Conservation (phyloP, 2,888 invertebrate species). For the Zhuqinia jingwanae region DNA sequence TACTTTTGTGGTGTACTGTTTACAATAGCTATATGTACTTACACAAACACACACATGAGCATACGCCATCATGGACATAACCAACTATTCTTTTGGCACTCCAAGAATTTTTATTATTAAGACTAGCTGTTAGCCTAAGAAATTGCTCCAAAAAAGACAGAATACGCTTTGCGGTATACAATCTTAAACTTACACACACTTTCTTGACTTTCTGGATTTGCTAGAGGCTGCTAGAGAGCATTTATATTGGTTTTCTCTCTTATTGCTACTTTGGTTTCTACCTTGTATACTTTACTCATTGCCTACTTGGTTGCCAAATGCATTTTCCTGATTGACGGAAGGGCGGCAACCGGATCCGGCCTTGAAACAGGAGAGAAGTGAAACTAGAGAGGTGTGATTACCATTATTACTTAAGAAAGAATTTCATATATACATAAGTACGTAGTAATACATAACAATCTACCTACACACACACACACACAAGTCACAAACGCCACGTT, state of each 20-base stretch:
- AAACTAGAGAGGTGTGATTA: constrained; percentile 50
- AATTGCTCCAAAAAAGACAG: neutral
- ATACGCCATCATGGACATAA: too few relatives aligned
- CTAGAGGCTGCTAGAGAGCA: neutral
- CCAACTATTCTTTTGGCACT: neutral
- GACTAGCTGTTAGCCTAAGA: constrained; percentile 46
- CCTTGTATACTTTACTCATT: neutral
- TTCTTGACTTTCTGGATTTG: neutral
- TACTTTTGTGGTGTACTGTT: neutral
- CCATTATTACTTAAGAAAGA: constrained; percentile 47
- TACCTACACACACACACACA: neutral
- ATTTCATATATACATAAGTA: neutral
- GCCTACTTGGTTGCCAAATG: constrained; percentile 65
- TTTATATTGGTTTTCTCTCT: too few relatives aligned
- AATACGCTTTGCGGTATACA: neutral
- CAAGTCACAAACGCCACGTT: too few relatives aligned
- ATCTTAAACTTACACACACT: neutral
- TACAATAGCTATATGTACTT: too few relatives aligned
- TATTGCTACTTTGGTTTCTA: constrained; percentile 27
- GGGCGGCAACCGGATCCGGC: constrained; percentile 70
- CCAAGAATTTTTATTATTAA: constrained; percentile 32
- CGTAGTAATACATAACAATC: too few relatives aligned
- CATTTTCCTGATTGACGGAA: constrained; percentile 72
- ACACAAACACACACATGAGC: neutral
- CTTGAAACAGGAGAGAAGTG: constrained; percentile 49